A percentile compares a stretch with the other conserved stretches of the same genome.
These are phyloP conservation scores for Saguinus midas DNA, from an alignment of 2,113 vertebrate genomes.

Conservation along the genomic window DNA sequence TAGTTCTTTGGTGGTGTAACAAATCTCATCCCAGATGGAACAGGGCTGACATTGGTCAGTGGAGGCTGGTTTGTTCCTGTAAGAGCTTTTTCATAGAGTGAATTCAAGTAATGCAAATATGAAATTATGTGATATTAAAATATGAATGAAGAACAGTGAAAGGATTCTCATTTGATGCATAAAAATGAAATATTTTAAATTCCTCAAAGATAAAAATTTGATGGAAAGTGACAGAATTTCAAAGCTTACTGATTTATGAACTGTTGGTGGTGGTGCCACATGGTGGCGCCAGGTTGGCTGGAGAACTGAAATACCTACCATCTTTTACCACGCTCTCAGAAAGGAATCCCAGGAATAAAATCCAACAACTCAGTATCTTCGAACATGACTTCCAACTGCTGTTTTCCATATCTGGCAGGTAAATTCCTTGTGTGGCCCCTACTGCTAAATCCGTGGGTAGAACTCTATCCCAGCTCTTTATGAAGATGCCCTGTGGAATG, in stretches of 20 bases:
- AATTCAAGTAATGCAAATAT: background rate
- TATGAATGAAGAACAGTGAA: background rate
- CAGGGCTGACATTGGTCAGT: background rate
- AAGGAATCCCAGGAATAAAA: background rate
- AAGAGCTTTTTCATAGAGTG: background rate
- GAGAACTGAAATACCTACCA: background rate
- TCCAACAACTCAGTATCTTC: background rate
- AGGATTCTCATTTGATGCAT: background rate
- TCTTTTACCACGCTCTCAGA: background rate
- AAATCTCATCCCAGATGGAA: background rate
- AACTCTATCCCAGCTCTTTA: background rate
- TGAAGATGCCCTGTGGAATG: background rate
- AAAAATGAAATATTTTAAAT: slow-evolving; percentile 32
- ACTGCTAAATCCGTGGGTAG: background rate
- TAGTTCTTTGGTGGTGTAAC: background rate
- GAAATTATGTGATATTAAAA: background rate
- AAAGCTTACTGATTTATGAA: background rate
- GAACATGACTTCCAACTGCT: background rate
- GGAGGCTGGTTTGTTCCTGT: background rate
- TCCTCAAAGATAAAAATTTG: background rate
- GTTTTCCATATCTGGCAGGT: background rate
- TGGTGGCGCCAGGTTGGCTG: slow-evolving; percentile 23
- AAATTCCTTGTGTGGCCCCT: background rate
- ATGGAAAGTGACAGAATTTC: background rate
- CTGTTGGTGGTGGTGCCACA: background rate